These are phyloP conservation scores for Pelobates cultripes DNA, from an alignment of 2,797 vertebrate genomes.

Conservation along the genomic window DNA sequence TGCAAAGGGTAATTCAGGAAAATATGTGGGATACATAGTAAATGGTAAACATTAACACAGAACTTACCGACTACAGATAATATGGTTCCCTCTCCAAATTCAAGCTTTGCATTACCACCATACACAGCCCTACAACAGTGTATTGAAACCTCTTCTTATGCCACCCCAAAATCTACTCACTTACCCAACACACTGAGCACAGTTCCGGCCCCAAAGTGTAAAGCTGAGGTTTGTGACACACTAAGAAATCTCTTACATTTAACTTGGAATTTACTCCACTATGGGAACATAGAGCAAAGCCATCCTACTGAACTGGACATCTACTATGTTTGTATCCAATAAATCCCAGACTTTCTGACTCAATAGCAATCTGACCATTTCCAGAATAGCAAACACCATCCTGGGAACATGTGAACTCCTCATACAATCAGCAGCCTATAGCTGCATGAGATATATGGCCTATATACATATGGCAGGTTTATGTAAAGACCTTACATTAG, in stretches of 20 bases:
- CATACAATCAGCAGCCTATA: not conserved
- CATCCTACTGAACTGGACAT: not conserved
- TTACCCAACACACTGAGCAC: constrained; percentile 66
- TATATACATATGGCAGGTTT: constrained; percentile 67
- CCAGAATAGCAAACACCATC: not conserved
- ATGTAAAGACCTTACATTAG: constrained; percentile 78
- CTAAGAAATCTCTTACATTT: not conserved
- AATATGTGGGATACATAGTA: too few relatives aligned
- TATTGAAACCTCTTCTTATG: not conserved
- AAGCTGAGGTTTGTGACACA: constrained; percentile 27
- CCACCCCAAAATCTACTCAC: constrained; percentile 21
- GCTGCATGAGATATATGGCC: not conserved
- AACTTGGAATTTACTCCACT: not conserved
- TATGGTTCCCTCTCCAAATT: constrained; percentile 22
- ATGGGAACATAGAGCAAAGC: not conserved
- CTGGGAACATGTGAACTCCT: not conserved
- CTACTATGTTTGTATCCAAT: not conserved
- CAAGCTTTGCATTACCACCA: not conserved
- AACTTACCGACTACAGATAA: constrained; percentile 7
- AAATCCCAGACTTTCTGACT: not conserved
- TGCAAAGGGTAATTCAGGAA: too few relatives aligned
- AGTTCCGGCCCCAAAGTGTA: constrained; percentile 60
- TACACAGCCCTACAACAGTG: constrained; percentile 5
- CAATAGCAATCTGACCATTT: not conserved
- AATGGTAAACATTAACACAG: not conserved